These are phyloP conservation scores for Leuciscus idus DNA, from an alignment of 2,113 vertebrate species.

Conservation along the genomic window DNA sequence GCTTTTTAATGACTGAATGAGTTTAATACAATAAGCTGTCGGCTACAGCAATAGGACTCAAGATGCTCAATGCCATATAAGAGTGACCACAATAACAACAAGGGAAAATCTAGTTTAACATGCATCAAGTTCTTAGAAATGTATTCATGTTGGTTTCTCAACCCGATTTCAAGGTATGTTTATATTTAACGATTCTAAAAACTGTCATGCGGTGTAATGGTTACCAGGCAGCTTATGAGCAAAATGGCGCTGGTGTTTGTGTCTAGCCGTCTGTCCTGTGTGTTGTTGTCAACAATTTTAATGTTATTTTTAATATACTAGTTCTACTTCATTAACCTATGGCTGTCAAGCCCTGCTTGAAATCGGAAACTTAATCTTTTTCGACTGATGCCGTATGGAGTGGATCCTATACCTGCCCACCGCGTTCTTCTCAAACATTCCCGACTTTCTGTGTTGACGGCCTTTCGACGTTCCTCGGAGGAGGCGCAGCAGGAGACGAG, in stretches of 20 bases:
- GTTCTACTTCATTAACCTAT: not conserved
- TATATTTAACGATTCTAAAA: not conserved
- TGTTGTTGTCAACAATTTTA: not conserved
- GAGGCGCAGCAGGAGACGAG: too few species aligned
- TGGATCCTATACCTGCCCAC: not conserved
- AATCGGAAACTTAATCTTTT: not conserved
- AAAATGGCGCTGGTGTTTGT: not conserved
- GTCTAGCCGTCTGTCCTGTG: not conserved
- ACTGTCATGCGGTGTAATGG: not conserved
- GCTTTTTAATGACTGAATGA: constrained; percentile 2
- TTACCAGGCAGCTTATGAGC: too few species aligned
- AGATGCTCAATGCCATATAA: not conserved
- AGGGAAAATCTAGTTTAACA: not conserved
- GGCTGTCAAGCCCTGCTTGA: not conserved
- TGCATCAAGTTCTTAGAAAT: not conserved
- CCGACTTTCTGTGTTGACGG: too few species aligned
- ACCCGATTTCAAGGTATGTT: not conserved
- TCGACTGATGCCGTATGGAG: not conserved
- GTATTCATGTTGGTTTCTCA: not conserved
- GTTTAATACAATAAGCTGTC: not conserved
- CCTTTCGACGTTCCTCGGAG: too few species aligned
- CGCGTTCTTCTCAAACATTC: not conserved
- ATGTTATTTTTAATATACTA: not conserved
- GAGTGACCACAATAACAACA: not conserved
- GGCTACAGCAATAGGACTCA: not conserved